These are phyloP conservation scores for Tiphia femorata DNA, from an alignment of 2,888 invertebrate species.

Conservation along the genomic window DNA sequence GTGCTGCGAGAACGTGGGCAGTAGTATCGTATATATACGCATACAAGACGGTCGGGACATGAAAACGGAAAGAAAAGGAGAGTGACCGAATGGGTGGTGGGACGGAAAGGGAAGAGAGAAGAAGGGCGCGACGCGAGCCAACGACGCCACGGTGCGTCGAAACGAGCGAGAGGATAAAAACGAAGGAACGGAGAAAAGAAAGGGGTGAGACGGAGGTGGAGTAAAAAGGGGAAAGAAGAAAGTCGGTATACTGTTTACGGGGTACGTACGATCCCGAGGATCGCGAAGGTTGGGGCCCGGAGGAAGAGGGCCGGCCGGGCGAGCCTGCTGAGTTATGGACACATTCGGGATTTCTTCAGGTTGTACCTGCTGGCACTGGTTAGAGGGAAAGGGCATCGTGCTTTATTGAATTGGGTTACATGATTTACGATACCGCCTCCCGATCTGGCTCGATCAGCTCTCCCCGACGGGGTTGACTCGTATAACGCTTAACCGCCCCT, in stretches of 20 bases:
- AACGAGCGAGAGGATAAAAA: no score
- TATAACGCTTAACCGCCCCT: conserved; percentile 41
- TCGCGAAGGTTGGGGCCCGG: conserved; percentile 4
- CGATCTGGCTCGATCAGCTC: conserved; percentile 50
- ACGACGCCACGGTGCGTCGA: no score
- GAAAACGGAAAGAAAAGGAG: conserved; percentile 6
- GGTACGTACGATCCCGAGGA: conserved; percentile 32
- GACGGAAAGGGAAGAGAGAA: conserved; percentile 2
- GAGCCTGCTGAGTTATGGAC: conserved; percentile 56
- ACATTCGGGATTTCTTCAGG: conserved; percentile 58
- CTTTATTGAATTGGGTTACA: conserved; percentile 64
- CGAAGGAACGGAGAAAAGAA: not conserved
- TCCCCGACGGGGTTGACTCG: conserved; percentile 46
- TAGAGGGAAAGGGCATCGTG: conserved; percentile 50
- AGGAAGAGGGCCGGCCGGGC: conserved; percentile 25
- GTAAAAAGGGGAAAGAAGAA: conserved; percentile 5
- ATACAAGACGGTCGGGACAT: conserved; percentile 1
- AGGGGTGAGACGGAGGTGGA: not conserved
- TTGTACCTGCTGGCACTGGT: conserved; percentile 53
- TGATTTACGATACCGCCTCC: conserved; percentile 57
- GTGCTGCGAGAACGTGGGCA: conserved; percentile 14
- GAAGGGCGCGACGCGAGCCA: no score
- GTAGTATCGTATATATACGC: conserved; percentile 15
- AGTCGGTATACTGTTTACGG: conserved; percentile 24
- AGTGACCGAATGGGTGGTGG: not conserved